These are phyloP conservation scores for Epizoanthus illoricatus DNA, from an alignment of 92 coral and sea anemone genomes.

Conservation along the genomic window DNA sequence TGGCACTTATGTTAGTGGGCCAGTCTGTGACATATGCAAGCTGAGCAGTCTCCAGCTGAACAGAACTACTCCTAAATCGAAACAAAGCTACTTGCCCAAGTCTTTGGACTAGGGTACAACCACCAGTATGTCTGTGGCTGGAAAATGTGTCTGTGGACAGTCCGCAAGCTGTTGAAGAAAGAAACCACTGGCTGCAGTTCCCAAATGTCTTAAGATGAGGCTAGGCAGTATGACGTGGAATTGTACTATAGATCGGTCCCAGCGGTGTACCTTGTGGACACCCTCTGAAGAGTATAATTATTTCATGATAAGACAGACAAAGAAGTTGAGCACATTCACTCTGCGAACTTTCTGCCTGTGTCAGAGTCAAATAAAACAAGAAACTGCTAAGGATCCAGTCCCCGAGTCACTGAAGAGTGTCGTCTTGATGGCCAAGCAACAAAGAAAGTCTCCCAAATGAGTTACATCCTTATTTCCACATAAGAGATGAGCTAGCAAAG, in stretches of 20 bases:
- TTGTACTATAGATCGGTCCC: conserved; percentile 36
- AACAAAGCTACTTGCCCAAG: conserved; percentile 42
- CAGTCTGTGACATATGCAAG: conserved; percentile 52
- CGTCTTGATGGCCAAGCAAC: conserved; percentile 57
- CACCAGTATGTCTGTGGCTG: too few species aligned
- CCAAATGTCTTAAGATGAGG: conserved; percentile 46
- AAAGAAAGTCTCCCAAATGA: background rate
- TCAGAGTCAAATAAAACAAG: conserved; percentile 50
- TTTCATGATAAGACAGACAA: conserved; percentile 16
- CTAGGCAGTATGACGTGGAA: conserved; percentile 43
- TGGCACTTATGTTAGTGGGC: conserved; percentile 37
- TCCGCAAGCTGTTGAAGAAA: conserved; percentile 42
- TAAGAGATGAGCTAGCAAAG: conserved; percentile 55
- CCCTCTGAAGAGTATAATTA: conserved; percentile 49
- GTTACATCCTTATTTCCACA: conserved; percentile 22
- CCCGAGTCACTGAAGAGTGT: conserved; percentile 40
- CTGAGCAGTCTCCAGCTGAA: conserved; percentile 42
- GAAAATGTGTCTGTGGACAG: conserved; percentile 40
- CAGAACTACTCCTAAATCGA: conserved; percentile 50
- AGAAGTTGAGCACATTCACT: conserved; percentile 34
- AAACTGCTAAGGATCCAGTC: conserved; percentile 59
- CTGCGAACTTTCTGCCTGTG: conserved; percentile 29
- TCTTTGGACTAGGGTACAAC: too few species aligned
- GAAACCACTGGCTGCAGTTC: conserved; percentile 48
- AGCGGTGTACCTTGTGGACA: conserved; percentile 30